Evolutionary conservation across 2,888 invertebrate species (phyloP), one percentile per base, ranked within the genome.

Genomic region (Drosophila sordidula): DNA sequence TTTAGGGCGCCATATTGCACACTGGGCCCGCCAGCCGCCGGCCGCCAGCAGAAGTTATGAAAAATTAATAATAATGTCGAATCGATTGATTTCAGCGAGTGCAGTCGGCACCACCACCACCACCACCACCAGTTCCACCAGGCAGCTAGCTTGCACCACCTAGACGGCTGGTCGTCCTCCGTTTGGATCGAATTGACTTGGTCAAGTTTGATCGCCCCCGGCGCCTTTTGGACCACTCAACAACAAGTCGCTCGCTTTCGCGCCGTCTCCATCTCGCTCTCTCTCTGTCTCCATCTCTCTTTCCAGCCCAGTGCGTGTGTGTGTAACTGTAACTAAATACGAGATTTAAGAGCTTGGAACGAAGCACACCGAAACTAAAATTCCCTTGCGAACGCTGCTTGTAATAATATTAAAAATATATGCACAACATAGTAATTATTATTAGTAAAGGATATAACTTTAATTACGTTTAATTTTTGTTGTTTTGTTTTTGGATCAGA

Each of bases 1-100:
- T 85, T 64, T 73, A 78, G 85, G 80, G 87, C 87, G 82, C 87
- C 81, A 89, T 89, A 85, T 90, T 89, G 84, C 82, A 83, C 86
- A 78, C 77, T 70, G 81, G 69, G 59, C 75, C 77, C 75, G 78
- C 70, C 64, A 70, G 75, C 72, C 72, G 75, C 71, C 80, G 82
- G 80, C 82, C 80, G 87, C 84, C 75, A 64, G 89, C 90, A 90
- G 90, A 90, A 90, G 90, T 90, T 90, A 90, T 90, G 90, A 90
- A 90, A 90, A 90, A 90, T 90, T 90, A 90, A 90, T 90, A 90
- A 90, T 90, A 90, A 90, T 90, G 90, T 90, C 90, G 90, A 90
- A 90, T 90, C 90, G 90, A 90, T 90, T 90, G 90, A 90, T 90
- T 90, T 90, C 85, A 87, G 83, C 75, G 72, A 74, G 69, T 68